Evolutionary conservation across 2,797 vertebrate genomes (phyloP), one percentile per base, ranked within the genome.

Genomic region (Falco columbarius): DNA sequence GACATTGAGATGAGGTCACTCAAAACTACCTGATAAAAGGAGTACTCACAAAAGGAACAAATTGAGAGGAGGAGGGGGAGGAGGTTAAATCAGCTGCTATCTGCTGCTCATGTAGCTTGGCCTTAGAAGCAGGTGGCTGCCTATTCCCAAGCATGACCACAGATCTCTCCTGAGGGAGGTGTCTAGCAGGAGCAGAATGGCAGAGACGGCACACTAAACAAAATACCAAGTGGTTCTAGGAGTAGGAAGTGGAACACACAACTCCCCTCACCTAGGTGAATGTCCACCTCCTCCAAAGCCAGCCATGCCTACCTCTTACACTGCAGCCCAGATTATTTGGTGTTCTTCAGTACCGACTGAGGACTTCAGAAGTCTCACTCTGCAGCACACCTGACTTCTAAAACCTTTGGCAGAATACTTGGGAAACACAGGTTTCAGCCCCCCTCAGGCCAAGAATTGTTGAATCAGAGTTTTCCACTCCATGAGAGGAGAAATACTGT

Each of bases 381-480:
- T 61, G 52, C 32, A 72, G 71, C 65, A 71, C 2, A 2, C 20
- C 32, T 67, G 27, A 62, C 24, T 40, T 27, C 18, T 44, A 21
- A 55, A 86, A 44, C 27, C 61, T 15, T 6, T 61, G 42, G 24
- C 24, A 77, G 42, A 55, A 51, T 81, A 51, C 59, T 34, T 30
- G 17, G 23, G 34, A 89, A 81, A 47, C 2, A 4, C 7, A 54
- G 30, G 12, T 42, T 58, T 85, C 27, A 44, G 32, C 9, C 34
- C 5, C 3, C 24, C 18, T 58, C 0, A 0, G n/a, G 42, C 12
- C n/a, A 55, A 61, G 27, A 38, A 34, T 14, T 21, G 34, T 8
- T 61, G 54, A 72, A 65, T 58, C 38, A 22, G 15, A 26, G 26
- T 61, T 51, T 72, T 55, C 32, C 5, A 32, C 14, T 86, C 55